These are phyloP conservation scores for Ephydatia muelleri DNA, from an alignment of 37 sponge, comb jelly and placozoan species.

Conservation along the genomic window DNA sequence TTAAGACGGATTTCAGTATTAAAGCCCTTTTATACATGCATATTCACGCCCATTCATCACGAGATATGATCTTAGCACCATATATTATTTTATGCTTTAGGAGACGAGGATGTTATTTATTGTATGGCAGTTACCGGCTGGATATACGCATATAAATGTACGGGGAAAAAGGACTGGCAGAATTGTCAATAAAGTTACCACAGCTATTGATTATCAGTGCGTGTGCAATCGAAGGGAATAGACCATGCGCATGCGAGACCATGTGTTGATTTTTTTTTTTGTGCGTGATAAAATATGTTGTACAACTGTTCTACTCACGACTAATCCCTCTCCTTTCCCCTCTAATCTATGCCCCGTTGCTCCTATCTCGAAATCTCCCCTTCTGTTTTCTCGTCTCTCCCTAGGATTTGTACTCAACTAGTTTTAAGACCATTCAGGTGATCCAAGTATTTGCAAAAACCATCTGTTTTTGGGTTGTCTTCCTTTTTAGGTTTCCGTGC, in stretches of 20 bases:
- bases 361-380: constrained; percentile 1
- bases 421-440: neutral
- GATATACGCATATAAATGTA: constrained; percentile 1
- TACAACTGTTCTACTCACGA: neutral
- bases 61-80: too few species aligned
- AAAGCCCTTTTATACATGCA: neutral
- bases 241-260: neutral
- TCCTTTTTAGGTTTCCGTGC: constrained; percentile 1
- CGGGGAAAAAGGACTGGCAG: constrained; percentile 1
- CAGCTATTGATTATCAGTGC: constrained; percentile 1
- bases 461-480: neutral
- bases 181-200: constrained; percentile 1
- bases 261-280: neutral
- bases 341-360: constrained; percentile 1
- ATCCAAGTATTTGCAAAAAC: neutral
- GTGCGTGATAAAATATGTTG: constrained; percentile 1
- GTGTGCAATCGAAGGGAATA: constrained; percentile 1
- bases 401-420: neutral
- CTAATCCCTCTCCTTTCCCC: neutral
- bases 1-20: constrained; percentile 1
- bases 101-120: neutral
- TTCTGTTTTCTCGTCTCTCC: neutral
- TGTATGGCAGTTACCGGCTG: neutral
- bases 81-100: too few species aligned
- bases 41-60: constrained; percentile 1